A percentile compares a stretch with the other conserved stretches of the same genome.
Conservation (phyloP, 2,888 invertebrate genomes). For the Diachrysia chrysitis region DNA sequence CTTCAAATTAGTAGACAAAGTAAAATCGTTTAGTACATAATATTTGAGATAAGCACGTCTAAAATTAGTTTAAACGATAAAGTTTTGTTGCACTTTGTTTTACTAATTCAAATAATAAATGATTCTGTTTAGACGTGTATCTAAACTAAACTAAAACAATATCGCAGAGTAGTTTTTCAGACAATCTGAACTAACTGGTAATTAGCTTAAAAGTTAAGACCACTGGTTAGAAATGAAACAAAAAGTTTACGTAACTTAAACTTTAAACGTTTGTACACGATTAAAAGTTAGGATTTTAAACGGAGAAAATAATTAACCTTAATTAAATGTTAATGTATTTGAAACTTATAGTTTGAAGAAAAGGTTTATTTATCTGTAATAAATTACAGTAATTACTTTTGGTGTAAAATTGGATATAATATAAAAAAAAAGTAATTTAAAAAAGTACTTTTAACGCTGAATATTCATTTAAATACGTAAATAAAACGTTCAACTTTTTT, state of each 20-base stretch:
- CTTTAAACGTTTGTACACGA: background rate
- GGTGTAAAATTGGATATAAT: too few relatives aligned
- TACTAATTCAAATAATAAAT: background rate
- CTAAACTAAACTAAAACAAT: background rate
- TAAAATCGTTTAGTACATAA: too few relatives aligned
- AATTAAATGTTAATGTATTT: background rate
- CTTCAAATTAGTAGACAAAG: too few relatives aligned
- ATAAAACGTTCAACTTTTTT: too few relatives aligned
- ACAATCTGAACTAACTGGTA: background rate
- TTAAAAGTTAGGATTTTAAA: background rate
- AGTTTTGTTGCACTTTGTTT: background rate
- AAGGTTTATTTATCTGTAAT: too few relatives aligned
- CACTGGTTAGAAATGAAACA: background rate
- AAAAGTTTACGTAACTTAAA: background rate
- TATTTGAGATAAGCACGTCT: background rate
- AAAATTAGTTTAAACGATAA: background rate
- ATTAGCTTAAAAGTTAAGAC: background rate
- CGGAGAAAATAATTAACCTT: background rate
- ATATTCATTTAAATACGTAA: too few relatives aligned
- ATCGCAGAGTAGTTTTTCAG: background rate
- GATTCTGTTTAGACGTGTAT: background rate
- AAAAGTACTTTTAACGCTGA: too few relatives aligned
- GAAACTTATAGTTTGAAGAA: background rate
- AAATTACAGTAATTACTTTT: too few relatives aligned
- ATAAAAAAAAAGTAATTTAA: too few relatives aligned